Percentiles rank a stretch among this genome's conserved stretches.
Evolutionary conservation across 2,113 vertebrate species (phyloP).

Genomic region (Uria aalge): DNA sequence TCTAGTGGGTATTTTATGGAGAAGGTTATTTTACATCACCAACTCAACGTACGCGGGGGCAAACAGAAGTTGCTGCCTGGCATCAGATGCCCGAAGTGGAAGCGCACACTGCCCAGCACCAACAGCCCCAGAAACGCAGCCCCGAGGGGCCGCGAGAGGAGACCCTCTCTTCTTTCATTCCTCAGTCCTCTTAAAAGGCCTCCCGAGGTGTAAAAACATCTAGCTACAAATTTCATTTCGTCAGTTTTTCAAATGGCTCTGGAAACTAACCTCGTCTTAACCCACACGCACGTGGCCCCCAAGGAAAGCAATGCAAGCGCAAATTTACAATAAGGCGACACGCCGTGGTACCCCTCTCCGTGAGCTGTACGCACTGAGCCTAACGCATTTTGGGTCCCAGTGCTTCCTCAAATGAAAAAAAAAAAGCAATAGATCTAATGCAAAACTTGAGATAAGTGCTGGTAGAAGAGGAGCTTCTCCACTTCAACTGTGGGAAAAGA

Average conservation of each 20-base stretch:
- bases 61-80: slow-evolving; percentile 34
- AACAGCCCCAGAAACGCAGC: not conserved
- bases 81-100: not conserved
- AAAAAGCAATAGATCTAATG: not conserved
- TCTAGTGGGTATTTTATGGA: not conserved
- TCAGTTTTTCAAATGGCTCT: not conserved
- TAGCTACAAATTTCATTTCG: not conserved
- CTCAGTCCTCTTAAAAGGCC: not conserved
- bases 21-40: not conserved
- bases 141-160: not conserved
- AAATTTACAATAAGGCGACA: not conserved
- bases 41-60: not conserved
- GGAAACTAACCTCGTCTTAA: not conserved
- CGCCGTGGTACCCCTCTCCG: not conserved
- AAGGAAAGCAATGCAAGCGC: not conserved
- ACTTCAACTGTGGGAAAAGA: not conserved
- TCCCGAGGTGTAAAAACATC: not conserved
- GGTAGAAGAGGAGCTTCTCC: not conserved
- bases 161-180: not conserved
- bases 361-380: not conserved
- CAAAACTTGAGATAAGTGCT: not conserved
- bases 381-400: not conserved
- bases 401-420: not conserved
- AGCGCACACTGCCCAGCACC: not conserved
- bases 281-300: not conserved